These are phyloP conservation scores for Trichopoda pennipes DNA, from an alignment of 2,888 invertebrate species.

Conservation along the genomic window DNA sequence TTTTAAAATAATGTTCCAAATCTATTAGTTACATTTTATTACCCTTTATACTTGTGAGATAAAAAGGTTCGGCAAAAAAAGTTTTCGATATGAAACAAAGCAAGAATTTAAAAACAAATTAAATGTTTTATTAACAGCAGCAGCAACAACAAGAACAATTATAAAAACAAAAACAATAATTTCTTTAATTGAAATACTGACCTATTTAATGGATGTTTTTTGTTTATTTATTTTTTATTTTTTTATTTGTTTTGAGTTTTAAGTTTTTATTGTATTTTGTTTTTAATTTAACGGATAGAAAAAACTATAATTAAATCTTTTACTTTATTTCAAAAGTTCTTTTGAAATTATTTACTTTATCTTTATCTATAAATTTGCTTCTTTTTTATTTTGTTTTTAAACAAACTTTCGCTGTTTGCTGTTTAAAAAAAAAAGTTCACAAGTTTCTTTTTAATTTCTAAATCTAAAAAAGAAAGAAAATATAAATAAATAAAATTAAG, in stretches of 20 bases:
- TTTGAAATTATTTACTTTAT: conserved; percentile 42
- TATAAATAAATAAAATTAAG: too few species aligned
- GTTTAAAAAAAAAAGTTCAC: conserved; percentile 5
- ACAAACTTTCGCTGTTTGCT: conserved; percentile 40
- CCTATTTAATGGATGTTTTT: conserved; percentile 28
- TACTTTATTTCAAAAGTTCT: conserved; percentile 40
- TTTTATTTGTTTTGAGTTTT: conserved; percentile 1
- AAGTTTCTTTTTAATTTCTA: conserved; percentile 10
- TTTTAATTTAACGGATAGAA: conserved; percentile 38
- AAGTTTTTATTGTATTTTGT: neutral
- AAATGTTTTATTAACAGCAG: conserved; percentile 6
- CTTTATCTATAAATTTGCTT: conserved; percentile 13
- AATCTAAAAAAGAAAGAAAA: neutral
- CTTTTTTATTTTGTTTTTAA: conserved; percentile 14
- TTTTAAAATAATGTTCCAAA: conserved; percentile 18
- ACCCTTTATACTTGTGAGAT: neutral
- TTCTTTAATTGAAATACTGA: conserved; percentile 40
- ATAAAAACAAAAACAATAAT: too few species aligned
- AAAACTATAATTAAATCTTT: conserved; percentile 30
- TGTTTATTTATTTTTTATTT: neutral
- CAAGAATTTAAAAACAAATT: neutral
- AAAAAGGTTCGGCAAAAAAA: conserved; percentile 38
- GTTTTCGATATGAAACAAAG: neutral
- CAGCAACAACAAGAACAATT: too few species aligned
- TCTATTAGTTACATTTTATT: conserved; percentile 5